A percentile compares a stretch with the other conserved stretches of the same genome.
These are phyloP conservation scores for Meteorus colon DNA, from an alignment of 2,888 invertebrate genomes.

Conservation along the genomic window DNA sequence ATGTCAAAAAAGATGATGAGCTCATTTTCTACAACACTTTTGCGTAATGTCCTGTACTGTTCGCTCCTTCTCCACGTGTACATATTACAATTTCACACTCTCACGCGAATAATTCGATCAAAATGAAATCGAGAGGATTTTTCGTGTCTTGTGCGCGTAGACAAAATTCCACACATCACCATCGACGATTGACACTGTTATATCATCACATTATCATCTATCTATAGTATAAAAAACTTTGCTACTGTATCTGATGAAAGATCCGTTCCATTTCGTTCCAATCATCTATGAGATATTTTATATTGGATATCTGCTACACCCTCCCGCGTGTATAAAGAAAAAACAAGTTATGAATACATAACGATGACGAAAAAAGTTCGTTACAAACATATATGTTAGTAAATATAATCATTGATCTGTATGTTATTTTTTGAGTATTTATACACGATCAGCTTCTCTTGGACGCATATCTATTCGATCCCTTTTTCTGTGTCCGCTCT, in stretches of 20 bases:
- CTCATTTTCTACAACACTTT: background rate
- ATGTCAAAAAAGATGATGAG: background rate
- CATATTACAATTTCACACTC: too few species aligned
- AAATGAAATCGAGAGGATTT: background rate
- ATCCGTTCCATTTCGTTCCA: too few species aligned
- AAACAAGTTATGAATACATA: too few species aligned
- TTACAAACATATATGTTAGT: background rate
- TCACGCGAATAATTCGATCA: background rate
- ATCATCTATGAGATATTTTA: background rate
- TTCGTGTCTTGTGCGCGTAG: background rate
- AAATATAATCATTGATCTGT: background rate
- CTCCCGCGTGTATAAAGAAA: background rate
- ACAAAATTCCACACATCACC: background rate
- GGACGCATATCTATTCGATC: background rate
- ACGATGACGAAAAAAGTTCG: conserved; percentile 4
- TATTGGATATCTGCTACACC: background rate
- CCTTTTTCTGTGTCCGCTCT: background rate
- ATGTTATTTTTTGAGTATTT: background rate
- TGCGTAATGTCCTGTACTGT: background rate
- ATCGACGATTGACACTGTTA: background rate
- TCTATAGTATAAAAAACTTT: too few species aligned
- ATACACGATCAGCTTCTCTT: background rate
- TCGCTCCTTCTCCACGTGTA: too few species aligned
- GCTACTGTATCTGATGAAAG: too few species aligned
- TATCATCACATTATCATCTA: background rate